Conservation (phyloP, 2,888 invertebrate genomes). For the Xylophagus ater region DNA sequence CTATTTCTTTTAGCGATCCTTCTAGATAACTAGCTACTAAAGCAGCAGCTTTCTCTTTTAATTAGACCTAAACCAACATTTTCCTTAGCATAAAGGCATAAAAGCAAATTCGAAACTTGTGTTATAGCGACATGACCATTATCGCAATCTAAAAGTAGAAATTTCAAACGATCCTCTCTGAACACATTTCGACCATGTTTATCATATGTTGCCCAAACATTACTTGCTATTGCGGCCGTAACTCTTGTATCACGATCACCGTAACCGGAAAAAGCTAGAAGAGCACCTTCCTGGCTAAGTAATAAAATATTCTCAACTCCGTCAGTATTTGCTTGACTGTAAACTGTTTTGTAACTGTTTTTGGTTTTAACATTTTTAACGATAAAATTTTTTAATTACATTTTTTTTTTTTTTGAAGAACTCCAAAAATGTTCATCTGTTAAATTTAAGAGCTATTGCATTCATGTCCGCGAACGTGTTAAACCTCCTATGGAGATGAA, state of each 20-base stretch:
- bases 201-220: slow-evolving; percentile 89
- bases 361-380: too few relatives aligned
- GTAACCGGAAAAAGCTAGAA: slow-evolving; percentile 87
- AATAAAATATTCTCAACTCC: too few relatives aligned
- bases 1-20: slow-evolving; percentile 79
- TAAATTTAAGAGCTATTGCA: too few relatives aligned
- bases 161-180: slow-evolving; percentile 78
- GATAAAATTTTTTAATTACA: too few relatives aligned
- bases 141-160: slow-evolving; percentile 80
- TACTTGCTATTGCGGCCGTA: slow-evolving; percentile 91
- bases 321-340: too few relatives aligned
- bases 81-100: slow-evolving; percentile 85
- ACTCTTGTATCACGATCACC: slow-evolving; percentile 89
- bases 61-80: slow-evolving; percentile 82
- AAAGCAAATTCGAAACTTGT: slow-evolving; percentile 81
- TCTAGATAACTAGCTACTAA: slow-evolving; percentile 82
- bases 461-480: too few relatives aligned
- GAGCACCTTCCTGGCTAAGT: slow-evolving; percentile 83
- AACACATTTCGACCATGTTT: slow-evolving; percentile 84
- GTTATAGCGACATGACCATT: slow-evolving; percentile 90
- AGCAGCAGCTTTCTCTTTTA: slow-evolving; percentile 86
- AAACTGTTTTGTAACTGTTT: too few relatives aligned
- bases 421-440: too few relatives aligned
- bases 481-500: too few relatives aligned
- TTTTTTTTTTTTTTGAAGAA: too few relatives aligned